phyloP scores from a whole-genome alignment of 2,888 invertebrate species.

The Ennomos fuscantarius region DNA sequence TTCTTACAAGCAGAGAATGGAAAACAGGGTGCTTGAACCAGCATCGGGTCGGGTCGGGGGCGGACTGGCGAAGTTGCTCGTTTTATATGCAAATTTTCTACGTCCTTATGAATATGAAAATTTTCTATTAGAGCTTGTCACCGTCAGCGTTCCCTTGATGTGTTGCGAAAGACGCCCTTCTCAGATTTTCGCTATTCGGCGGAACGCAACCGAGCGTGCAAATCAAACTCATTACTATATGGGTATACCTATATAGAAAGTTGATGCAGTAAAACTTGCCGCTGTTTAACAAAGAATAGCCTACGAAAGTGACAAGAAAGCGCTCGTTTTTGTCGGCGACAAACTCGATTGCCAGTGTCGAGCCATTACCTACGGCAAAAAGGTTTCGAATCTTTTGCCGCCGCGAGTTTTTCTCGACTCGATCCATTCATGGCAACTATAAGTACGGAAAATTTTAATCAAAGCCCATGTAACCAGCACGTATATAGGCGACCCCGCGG shows the following conservation, averaged over 20 bases:
- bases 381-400: slow-evolving; percentile 20
- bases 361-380: slow-evolving; percentile 33
- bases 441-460: slow-evolving; percentile 38
- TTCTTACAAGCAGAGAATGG: slow-evolving; percentile 71
- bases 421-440: slow-evolving; percentile 33
- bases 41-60: slow-evolving; percentile 55
- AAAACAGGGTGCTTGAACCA: slow-evolving; percentile 71
- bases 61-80: slow-evolving; percentile 71
- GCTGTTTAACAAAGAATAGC: slow-evolving; percentile 20
- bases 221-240: slow-evolving; percentile 47
- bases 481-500: slow-evolving; percentile 16
- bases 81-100: slow-evolving; percentile 83
- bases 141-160: slow-evolving; percentile 78
- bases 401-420: slow-evolving; percentile 11
- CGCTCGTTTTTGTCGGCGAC: slow-evolving; percentile 26
- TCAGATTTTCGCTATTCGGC: slow-evolving; percentile 65
- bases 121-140: slow-evolving; percentile 84
- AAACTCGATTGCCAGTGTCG: slow-evolving; percentile 21
- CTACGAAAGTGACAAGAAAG: slow-evolving; percentile 20
- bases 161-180: slow-evolving; percentile 62
- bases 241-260: slow-evolving; percentile 17
- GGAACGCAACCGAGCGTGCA: slow-evolving; percentile 55
- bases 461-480: slow-evolving; percentile 26
- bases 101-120: slow-evolving; percentile 85
- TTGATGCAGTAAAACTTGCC: slow-evolving; percentile 14